Base-by-base conservation (phyloP, 2,797 vertebrate species). In the Urophycis tenuis region DNA sequence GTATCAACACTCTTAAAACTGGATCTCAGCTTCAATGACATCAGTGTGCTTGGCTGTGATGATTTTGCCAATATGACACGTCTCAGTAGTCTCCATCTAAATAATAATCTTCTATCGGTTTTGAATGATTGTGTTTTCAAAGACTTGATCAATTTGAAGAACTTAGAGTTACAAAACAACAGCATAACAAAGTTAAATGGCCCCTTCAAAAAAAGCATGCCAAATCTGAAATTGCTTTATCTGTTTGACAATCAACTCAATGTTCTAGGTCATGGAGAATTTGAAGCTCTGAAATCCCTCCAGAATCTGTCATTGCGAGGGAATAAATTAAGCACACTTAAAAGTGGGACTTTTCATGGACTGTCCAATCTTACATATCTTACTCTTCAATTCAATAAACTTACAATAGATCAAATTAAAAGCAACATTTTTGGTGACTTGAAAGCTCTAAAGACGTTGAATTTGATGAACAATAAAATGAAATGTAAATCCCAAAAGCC, bases 401-500 rank as follows among this genome's bases (percentile, higher is more conserved):
- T 94, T 14, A 41, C 7, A 12, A 9, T 0, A 31, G 0, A 12
- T 0, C 17, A 6, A 25, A 0, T 91, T 5, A 31, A 17, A 0
- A 70, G 19, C 0, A 45, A 0, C 0, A 5, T 73, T 69, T 93
- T 94, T 8, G 77, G 60, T 15, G 73, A 74, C 74, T 79, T 92
- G 35, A 74, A 17, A 0, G 88, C 82, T 75, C 86, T 94, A 72
- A 82, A 5, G 77, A 71, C 17, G 33, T 60, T 94, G 0, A 77
- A 89, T 71, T n/a, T 94, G 32, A 85, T 82, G 9, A 14, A 88
- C 0, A 94, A 94, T 81, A 77, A 74, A 5, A 85, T 94, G 11
- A 45, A 39, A 0, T 92, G 87, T 17, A 0, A 5, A 0, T 0
- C 5, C 0, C 39, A 4, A 11, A 2, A 12, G 8, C 1, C 25